Conservation (phyloP, 1,140 invertebrate genomes). For the Trinorchestia longiramus region DNA sequence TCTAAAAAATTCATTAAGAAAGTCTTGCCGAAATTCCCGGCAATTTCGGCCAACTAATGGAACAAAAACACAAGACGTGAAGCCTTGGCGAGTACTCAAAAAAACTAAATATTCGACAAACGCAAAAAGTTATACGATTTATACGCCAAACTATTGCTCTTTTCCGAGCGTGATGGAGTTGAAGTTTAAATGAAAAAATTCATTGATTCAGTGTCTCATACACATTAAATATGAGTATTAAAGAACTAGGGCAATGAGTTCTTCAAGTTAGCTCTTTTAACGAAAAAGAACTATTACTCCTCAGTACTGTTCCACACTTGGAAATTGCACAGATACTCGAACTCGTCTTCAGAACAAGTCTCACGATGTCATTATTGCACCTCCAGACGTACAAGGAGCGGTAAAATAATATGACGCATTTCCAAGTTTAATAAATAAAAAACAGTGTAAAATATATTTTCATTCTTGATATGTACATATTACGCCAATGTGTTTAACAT, state of each 20-base stretch:
- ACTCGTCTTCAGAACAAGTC: neutral
- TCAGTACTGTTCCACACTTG: neutral
- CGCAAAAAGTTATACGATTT: neutral
- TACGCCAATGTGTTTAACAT: too few species aligned
- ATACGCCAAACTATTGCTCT: neutral
- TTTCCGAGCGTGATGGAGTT: neutral
- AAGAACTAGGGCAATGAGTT: neutral
- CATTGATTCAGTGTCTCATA: neutral
- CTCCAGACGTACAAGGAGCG: too few species aligned
- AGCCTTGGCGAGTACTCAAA: neutral
- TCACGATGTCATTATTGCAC: too few species aligned
- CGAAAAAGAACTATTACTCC: neutral
- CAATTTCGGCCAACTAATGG: constrained; percentile 29
- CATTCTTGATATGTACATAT: too few species aligned
- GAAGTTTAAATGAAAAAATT: neutral
- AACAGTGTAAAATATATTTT: too few species aligned
- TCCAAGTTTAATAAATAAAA: too few species aligned
- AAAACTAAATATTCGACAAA: neutral
- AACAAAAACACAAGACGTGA: constrained; percentile 24
- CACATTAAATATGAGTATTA: neutral
- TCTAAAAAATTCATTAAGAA: constrained; percentile 28
- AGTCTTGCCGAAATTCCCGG: constrained; percentile 11
- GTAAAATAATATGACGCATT: too few species aligned
- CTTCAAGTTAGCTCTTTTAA: neutral
- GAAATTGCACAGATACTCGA: neutral